These are phyloP conservation scores for Lumbricus terrestris DNA, from an alignment of 2,888 invertebrate species.

Conservation along the genomic window DNA sequence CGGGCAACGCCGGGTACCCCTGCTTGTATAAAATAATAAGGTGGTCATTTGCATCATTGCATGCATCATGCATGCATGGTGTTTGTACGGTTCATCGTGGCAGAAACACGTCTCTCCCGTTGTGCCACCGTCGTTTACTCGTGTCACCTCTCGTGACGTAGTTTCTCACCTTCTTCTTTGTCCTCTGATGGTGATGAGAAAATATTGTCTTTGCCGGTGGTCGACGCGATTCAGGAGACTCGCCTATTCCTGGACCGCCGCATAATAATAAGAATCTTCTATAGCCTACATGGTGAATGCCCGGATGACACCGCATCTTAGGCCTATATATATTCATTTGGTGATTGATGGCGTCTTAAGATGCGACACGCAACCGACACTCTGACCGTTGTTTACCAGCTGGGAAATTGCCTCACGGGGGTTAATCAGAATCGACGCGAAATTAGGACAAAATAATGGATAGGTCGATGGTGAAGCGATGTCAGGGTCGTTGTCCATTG, in stretches of 20 bases:
- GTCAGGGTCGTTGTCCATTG: too few species aligned
- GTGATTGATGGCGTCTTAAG: background rate
- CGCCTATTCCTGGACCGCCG: background rate
- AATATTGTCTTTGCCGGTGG: background rate
- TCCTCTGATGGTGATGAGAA: background rate
- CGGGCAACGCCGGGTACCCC: too few species aligned
- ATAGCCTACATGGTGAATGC: background rate
- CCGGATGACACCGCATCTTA: background rate
- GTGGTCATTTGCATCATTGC: too few species aligned
- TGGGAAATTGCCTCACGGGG: background rate
- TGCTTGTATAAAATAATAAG: too few species aligned
- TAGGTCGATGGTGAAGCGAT: background rate
- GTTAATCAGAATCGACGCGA: background rate
- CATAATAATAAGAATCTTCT: too few species aligned
- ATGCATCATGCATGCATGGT: too few species aligned
- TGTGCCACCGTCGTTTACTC: too few species aligned
- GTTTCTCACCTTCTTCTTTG: background rate
- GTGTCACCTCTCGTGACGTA: too few species aligned
- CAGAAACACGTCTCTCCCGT: too few species aligned
- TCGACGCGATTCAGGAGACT: too few species aligned
- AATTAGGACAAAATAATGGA: background rate
- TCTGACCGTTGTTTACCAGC: background rate
- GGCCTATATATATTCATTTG: background rate
- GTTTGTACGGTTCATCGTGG: too few species aligned
- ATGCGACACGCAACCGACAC: background rate